Base-by-base conservation (phyloP, 2,888 invertebrate species). In the Ormyrus rosae region DNA sequence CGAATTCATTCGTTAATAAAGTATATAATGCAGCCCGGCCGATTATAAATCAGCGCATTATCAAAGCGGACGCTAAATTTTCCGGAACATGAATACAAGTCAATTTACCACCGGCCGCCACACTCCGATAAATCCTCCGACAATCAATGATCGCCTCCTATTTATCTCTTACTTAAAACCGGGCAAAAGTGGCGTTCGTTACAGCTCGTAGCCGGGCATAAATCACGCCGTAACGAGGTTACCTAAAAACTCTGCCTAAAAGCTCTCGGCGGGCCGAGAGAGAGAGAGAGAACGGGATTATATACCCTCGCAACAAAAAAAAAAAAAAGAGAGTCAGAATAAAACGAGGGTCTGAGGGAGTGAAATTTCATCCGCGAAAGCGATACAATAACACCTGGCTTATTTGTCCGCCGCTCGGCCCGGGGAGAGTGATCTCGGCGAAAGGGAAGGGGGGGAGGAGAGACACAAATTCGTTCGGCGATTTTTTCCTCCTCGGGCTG, bases 331-430 rank as follows among this genome's bases (percentile, higher is more conserved):
- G 50, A 58, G 61, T 51, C 11, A 61, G 65, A 34, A 4, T 34
- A 53, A 58, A 51, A 65, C 34, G 13, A 65, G 45, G 53, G 53
- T 2, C 10, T 19, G 19, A 19, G 51, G n/a, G 80, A 80, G 71
- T 80, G 80, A 75, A 80, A 80, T 80, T 80, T 75, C 75, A 80
- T 80, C 80, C 80, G 74, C 70, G 64, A 74, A 74, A 80, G 74
- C 64, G 78, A 74, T 70, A 79, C 74, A 79, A 79, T 19, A 69
- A 71, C 67, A 80, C 80, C 75, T 80, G 65, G 64, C 19, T 13
- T 56, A 48, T 55, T 72, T 48, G 64, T 67, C 67, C 19, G 74
- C 67, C 19, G 11, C 48, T 13, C 3, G 48, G 61, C 69, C 69
- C 34, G 34, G 2, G 3, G 4, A 79, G 74, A 79, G 74, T 79